phyloP scores from a whole-genome alignment of 2,113 vertebrate genomes.

The Sphyrna mokarran region DNA sequence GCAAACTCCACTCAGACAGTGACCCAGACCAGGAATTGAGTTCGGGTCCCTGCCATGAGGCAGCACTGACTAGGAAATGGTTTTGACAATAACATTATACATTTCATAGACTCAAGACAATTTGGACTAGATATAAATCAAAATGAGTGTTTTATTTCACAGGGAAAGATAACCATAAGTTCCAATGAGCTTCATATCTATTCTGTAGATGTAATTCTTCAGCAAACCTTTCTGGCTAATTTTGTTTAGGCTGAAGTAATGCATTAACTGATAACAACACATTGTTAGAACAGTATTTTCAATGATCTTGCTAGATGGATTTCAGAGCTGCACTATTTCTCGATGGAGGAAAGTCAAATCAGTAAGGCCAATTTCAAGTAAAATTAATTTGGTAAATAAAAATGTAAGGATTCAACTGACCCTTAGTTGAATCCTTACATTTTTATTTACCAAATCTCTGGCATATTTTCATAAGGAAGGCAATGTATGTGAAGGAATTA shows the following conservation, averaged over 20 bases:
- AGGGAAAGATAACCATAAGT: not conserved
- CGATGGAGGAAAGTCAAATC: not conserved
- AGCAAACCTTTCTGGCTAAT: not conserved
- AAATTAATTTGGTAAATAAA: not conserved
- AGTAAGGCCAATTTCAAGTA: not conserved
- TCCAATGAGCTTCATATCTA: not conserved
- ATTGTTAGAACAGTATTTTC: not conserved
- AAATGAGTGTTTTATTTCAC: not conserved
- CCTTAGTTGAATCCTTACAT: too few species aligned
- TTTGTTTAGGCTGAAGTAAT: not conserved
- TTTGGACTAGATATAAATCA: conserved; percentile 1
- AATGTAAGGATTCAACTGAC: not conserved
- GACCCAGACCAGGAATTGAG: too few species aligned
- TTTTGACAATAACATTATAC: not conserved
- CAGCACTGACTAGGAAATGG: not conserved
- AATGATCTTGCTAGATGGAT: not conserved
- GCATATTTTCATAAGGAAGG: not conserved
- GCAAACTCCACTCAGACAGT: too few species aligned
- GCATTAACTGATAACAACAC: not conserved
- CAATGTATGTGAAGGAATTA: not conserved
- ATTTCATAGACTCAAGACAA: not conserved
- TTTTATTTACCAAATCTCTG: too few species aligned
- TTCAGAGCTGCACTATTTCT: not conserved
- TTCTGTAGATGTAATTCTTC: not conserved
- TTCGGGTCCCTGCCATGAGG: too few species aligned